Evolutionary conservation across 2,797 vertebrate species (phyloP), one percentile per base, ranked within the genome.

Genomic region (Hippoglossus hippoglossus): DNA sequence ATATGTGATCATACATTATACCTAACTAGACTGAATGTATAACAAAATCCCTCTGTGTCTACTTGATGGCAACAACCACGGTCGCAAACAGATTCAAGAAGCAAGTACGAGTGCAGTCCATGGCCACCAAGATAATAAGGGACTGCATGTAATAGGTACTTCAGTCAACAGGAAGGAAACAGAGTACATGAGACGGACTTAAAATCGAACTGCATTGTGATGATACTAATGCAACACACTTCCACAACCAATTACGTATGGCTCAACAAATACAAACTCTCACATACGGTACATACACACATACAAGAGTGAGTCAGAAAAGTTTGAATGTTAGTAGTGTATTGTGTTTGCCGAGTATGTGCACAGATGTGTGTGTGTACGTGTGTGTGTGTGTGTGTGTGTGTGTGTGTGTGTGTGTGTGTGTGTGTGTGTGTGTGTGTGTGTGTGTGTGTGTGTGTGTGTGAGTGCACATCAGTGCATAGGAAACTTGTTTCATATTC

Each of bases 401-500:
- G 24, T 49, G 39, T 52, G 12, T 55, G 49, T 66, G 36, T 39
- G 7, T 54, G 36, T 61, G 50, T 60, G 16, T 51, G 44, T 66
- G 24, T 26, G 6, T 52, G 41, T 63, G 47, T 62, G 49, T 51
- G 46, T 67, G 36, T 49, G 39, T 60, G 15, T 57, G 49, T 68
- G 50, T 51, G 39, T 67, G 24, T 49, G 39, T 52, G 12, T 55
- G 49, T 66, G 36, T 39, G 7, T 54, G 36, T 61, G 50, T 60
- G 44, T 62, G 16, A 84, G 81, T 90, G 67, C 85, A 91, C 77
- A 86, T 81, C 79, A 84, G 80, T 75, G 80, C 84, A 77, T 64
- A 73, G 55, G 82, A 71, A 92, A 89, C 87, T 80, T 93, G 91
- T 91, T 93, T 87, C 87, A 89, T 93, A 94, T 94, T 94, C 84